Evolutionary conservation across 1,140 invertebrate genomes (phyloP).

Genomic region (Hycleus cichorii): DNA sequence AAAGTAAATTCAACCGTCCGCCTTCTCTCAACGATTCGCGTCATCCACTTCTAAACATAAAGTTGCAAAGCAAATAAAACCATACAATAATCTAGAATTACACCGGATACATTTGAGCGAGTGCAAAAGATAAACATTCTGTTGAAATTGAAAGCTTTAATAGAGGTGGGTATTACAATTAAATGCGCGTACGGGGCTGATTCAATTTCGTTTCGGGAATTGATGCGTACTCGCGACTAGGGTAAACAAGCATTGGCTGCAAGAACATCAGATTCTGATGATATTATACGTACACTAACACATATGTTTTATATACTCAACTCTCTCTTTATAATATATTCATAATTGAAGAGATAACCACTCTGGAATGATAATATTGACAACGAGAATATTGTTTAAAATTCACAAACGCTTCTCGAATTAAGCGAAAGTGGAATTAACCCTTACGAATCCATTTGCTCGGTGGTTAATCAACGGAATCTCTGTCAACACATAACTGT

Average conservation of each 20-base stretch:
- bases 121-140: conserved; percentile 33
- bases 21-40: not conserved
- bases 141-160: conserved; percentile 32
- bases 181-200: conserved; percentile 29
- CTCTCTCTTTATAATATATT: conserved; percentile 26
- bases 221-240: conserved; percentile 26
- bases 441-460: conserved; percentile 23
- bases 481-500: not conserved
- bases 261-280: conserved; percentile 16
- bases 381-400: conserved; percentile 31
- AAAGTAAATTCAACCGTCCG: not conserved
- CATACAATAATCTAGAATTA: conserved; percentile 20
- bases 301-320: not conserved
- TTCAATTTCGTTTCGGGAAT: conserved; percentile 31
- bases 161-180: conserved; percentile 34
- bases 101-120: conserved; percentile 21
- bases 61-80: conserved; percentile 23
- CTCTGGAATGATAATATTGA: conserved; percentile 35
- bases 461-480: too few relatives aligned
- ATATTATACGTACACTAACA: conserved; percentile 13
- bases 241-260: conserved; percentile 18
- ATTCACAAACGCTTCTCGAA: conserved; percentile 31
- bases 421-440: conserved; percentile 36
- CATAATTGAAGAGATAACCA: conserved; percentile 32
- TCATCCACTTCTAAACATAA: conserved; percentile 1